A percentile compares a stretch with the other conserved stretches of the same genome.
phyloP scores from a whole-genome alignment of 2,888 invertebrate genomes.

The Acleris emargana region DNA sequence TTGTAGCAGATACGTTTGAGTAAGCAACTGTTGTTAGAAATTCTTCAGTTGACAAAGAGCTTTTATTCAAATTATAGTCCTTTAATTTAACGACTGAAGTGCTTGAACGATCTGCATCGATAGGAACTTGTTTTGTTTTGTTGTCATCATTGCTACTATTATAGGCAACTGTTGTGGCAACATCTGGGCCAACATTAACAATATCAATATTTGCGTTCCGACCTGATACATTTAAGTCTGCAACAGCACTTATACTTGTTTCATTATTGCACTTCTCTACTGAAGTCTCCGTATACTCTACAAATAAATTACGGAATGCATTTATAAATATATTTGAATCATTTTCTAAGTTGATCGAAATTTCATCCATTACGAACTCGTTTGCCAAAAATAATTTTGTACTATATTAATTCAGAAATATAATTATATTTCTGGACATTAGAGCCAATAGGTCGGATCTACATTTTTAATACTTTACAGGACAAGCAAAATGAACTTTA shows the following conservation, averaged over 20 bases:
- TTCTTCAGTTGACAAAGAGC: neutral
- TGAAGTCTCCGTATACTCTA: neutral
- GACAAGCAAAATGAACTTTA: too few species aligned
- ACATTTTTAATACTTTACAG: too few species aligned
- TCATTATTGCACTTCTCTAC: neutral
- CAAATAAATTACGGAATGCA: neutral
- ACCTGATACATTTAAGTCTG: neutral
- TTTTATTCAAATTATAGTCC: neutral
- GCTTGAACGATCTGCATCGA: neutral
- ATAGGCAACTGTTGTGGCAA: conserved; percentile 3
- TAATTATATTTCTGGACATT: too few species aligned
- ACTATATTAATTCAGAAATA: too few species aligned
- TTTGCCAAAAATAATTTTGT: too few species aligned
- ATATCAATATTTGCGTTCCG: conserved; percentile 4
- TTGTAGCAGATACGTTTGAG: neutral
- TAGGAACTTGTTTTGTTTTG: neutral
- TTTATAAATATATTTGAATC: too few species aligned
- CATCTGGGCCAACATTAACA: neutral
- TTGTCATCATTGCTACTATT: neutral
- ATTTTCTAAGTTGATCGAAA: too few species aligned
- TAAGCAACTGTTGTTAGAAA: neutral
- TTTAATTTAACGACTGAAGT: neutral
- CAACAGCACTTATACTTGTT: neutral
- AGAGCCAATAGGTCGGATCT: too few species aligned
- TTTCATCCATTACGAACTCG: too few species aligned